Conservation (phyloP, 1,140 invertebrate genomes). For the Drosophila azteca region DNA sequence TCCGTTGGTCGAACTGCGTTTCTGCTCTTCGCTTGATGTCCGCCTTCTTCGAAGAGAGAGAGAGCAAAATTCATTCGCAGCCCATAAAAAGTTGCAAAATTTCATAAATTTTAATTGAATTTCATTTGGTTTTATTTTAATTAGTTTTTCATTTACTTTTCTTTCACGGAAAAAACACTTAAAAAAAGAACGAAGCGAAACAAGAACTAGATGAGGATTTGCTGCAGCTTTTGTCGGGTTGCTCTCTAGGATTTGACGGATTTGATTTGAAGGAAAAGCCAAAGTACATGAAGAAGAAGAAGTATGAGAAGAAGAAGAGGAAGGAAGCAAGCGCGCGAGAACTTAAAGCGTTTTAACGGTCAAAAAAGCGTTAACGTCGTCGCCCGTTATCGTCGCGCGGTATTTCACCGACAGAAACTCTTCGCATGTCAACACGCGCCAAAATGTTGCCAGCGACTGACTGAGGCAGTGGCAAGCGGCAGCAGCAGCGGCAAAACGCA, state of each 20-base stretch:
- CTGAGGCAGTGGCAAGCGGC: conserved; percentile 6
- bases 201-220: conserved; percentile 15
- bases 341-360: conserved; percentile 69
- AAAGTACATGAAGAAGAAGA: background rate
- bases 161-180: conserved; percentile 29
- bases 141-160: conserved; percentile 22
- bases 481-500: conserved; percentile 4
- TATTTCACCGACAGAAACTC: conserved; percentile 55
- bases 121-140: conserved; percentile 13
- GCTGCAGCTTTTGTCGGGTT: conserved; percentile 28
- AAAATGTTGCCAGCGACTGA: conserved; percentile 83
- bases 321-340: conserved; percentile 46
- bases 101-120: background rate
- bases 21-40: too few species aligned
- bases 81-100: too few species aligned
- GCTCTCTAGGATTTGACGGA: background rate
- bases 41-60: too few species aligned
- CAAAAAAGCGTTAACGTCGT: conserved; percentile 51
- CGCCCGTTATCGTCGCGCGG: conserved; percentile 41
- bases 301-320: background rate
- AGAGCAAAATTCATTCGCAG: too few species aligned
- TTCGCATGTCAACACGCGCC: conserved; percentile 82
- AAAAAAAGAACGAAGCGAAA: conserved; percentile 12
- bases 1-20: too few species aligned
- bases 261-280: background rate